These are phyloP conservation scores for Pithys albifrons DNA, from an alignment of 2,113 vertebrate species.

Conservation along the genomic window DNA sequence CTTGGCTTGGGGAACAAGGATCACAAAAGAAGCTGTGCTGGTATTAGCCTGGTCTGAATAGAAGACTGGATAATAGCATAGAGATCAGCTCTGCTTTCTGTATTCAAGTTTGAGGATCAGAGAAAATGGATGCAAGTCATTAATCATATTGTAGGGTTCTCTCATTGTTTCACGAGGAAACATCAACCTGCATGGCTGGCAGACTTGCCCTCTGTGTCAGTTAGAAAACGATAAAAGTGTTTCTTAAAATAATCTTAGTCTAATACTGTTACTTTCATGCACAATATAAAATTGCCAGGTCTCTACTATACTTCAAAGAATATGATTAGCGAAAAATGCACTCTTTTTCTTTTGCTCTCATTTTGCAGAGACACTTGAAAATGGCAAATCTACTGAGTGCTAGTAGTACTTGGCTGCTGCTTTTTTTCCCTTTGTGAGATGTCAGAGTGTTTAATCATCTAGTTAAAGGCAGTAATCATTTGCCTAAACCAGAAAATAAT, in stretches of 20 bases:
- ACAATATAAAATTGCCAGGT: slow-evolving; percentile 34
- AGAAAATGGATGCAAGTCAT: slow-evolving; percentile 48
- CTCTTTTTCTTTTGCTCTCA: slow-evolving; percentile 13
- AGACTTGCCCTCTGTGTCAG: slow-evolving; percentile 37
- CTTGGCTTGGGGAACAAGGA: slow-evolving; percentile 1
- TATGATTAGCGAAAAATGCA: slow-evolving; percentile 47
- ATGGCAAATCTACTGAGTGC: slow-evolving; percentile 29
- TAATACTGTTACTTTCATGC: slow-evolving; percentile 36
- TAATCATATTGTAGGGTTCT: slow-evolving; percentile 48
- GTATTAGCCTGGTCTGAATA: slow-evolving; percentile 62
- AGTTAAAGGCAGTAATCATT: slow-evolving; percentile 68
- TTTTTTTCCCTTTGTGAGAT: slow-evolving; percentile 5
- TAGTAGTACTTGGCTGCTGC: not conserved
- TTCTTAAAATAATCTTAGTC: slow-evolving; percentile 69
- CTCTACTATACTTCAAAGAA: slow-evolving; percentile 47
- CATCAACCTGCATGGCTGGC: slow-evolving; percentile 17
- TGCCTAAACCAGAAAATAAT: slow-evolving; percentile 71
- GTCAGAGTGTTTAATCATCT: slow-evolving; percentile 66
- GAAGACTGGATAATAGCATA: not conserved
- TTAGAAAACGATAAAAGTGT: slow-evolving; percentile 62
- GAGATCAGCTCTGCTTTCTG: slow-evolving; percentile 36
- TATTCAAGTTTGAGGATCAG: slow-evolving; percentile 49
- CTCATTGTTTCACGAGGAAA: slow-evolving; percentile 36
- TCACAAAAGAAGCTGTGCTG: slow-evolving; percentile 34
- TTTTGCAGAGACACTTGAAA: slow-evolving; percentile 44